Conservation (phyloP, 2,797 vertebrate species). For the Enteromius fasciolatus region DNA sequence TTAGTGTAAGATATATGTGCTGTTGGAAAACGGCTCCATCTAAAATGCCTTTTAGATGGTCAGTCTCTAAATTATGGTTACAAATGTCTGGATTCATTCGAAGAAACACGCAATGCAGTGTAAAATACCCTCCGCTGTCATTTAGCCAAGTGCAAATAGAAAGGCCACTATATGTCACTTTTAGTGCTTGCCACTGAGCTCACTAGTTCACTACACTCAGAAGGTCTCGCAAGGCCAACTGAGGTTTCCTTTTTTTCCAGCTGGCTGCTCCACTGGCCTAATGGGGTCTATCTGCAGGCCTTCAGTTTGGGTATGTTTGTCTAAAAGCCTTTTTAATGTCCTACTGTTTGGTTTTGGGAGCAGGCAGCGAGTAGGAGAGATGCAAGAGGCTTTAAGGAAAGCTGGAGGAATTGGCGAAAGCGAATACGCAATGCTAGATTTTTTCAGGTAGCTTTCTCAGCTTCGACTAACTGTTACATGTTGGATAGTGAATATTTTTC, state of each 20-base stretch:
- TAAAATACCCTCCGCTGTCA: conserved; percentile 42
- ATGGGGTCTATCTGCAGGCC: conserved; percentile 55
- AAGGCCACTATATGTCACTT: conserved; percentile 55
- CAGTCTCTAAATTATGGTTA: conserved; percentile 31
- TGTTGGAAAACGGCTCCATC: conserved; percentile 3
- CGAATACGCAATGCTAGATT: conserved; percentile 27
- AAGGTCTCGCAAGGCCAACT: conserved; percentile 48
- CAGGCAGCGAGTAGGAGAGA: conserved; percentile 44
- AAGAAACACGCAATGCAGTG: conserved; percentile 28
- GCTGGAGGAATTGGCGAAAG: conserved; percentile 18
- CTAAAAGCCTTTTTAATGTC: conserved; percentile 68
- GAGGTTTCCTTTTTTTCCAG: conserved; percentile 49
- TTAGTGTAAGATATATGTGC: conserved; percentile 8
- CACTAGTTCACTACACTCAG: conserved; percentile 33
- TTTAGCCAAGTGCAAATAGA: conserved; percentile 50
- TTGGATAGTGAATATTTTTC: conserved; percentile 35
- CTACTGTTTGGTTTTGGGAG: conserved; percentile 56
- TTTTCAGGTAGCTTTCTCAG: conserved; percentile 44
- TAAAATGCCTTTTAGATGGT: conserved; percentile 16
- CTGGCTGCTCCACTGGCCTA: conserved; percentile 46
- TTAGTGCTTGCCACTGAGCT: conserved; percentile 49
- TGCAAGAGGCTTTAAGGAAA: conserved; percentile 11
- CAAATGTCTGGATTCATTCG: conserved; percentile 13
- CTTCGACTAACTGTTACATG: conserved; percentile 49
- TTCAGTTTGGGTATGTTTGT: conserved; percentile 64